Percentiles rank a stretch among this genome's conserved stretches.
phyloP scores from a whole-genome alignment of 2,797 vertebrate genomes.

The Cyclura pinguis region DNA sequence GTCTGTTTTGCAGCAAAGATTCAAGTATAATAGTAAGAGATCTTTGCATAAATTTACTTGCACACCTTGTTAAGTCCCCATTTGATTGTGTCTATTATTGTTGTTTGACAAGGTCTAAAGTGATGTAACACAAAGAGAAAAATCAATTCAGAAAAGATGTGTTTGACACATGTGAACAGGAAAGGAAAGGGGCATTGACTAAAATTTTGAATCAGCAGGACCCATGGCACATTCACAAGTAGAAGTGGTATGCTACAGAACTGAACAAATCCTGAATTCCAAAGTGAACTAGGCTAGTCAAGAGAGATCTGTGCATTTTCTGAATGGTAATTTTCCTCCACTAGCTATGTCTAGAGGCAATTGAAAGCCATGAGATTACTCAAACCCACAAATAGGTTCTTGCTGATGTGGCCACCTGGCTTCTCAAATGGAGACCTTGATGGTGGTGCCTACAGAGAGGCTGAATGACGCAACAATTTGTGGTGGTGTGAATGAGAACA shows the following conservation, averaged over 20 bases:
- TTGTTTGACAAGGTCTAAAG: too few relatives aligned
- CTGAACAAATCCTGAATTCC: too few relatives aligned
- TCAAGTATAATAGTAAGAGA: background rate
- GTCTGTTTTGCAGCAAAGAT: background rate
- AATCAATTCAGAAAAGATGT: background rate
- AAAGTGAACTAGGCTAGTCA: background rate
- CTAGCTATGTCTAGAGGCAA: background rate
- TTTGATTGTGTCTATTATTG: too few relatives aligned
- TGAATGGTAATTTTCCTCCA: background rate
- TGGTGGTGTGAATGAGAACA: slow-evolving; percentile 33
- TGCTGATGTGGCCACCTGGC: slow-evolving; percentile 8
- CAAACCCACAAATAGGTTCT: background rate
- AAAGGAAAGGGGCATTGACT: background rate
- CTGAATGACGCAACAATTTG: slow-evolving; percentile 16
- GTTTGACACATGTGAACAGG: background rate
- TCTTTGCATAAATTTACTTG: too few relatives aligned
- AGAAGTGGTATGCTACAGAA: background rate
- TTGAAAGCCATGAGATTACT: background rate
- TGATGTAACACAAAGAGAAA: background rate
- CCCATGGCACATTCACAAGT: background rate
- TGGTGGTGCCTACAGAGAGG: background rate
- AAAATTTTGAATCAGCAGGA: background rate
- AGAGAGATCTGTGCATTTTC: background rate
- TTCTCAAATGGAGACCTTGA: slow-evolving; percentile 6
- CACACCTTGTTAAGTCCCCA: background rate